Percentiles rank a stretch among this genome's conserved stretches.
Evolutionary conservation across 2,113 vertebrate genomes (phyloP).

Genomic region (Tor tambroides): DNA sequence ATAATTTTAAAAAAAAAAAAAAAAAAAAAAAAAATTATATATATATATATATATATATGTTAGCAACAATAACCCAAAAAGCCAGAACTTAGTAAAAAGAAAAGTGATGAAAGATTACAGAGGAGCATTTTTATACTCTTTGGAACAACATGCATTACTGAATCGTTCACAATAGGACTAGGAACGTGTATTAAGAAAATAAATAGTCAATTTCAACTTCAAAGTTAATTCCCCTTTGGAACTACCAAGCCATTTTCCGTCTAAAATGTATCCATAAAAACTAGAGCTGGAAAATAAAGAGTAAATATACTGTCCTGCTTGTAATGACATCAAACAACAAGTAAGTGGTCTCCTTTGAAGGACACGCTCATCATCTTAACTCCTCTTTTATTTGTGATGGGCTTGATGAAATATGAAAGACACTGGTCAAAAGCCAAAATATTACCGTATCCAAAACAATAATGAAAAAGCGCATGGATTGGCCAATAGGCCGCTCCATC

Average conservation of each 20-base stretch:
- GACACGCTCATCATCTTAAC: not conserved
- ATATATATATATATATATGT: too few species aligned
- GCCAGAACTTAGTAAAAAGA: not conserved
- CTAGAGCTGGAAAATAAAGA: not conserved
- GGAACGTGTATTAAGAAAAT: too few species aligned
- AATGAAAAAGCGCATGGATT: constrained; percentile 34
- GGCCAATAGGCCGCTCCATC: constrained; percentile 32
- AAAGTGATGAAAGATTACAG: not conserved
- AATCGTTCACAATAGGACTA: not conserved
- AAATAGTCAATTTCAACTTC: not conserved
- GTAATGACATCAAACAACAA: constrained; percentile 20
- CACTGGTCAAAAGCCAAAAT: constrained; percentile 49
- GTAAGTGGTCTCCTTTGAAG: constrained; percentile 1
- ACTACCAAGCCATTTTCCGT: not conserved
- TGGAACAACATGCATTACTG: not conserved
- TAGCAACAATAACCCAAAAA: too few species aligned
- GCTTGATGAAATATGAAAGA: constrained; percentile 33
- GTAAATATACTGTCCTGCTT: not conserved
- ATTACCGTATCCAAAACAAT: constrained; percentile 54
- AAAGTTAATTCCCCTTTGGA: constrained; percentile 1
- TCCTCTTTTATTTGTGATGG: constrained; percentile 17
- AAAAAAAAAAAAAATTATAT: too few species aligned
- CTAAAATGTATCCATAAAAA: not conserved
- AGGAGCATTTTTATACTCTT: not conserved
- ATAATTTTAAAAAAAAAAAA: too few species aligned